A percentile compares a stretch with the other conserved stretches of the same genome.
Evolutionary conservation across 2,797 vertebrate species (phyloP).

Genomic region (Hemibagrus guttatus): DNA sequence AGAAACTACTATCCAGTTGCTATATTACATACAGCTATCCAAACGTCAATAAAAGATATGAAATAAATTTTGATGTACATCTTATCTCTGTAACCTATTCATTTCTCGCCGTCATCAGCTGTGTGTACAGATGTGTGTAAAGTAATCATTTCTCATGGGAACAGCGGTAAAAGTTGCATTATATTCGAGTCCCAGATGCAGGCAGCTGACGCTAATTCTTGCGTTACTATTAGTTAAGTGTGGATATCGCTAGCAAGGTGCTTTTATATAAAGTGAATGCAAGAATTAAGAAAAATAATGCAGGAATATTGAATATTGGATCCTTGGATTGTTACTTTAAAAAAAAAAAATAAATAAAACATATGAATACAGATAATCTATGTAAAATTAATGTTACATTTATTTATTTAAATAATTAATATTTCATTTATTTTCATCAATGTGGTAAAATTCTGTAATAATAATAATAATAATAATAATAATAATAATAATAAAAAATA

Average conservation of each 20-base stretch:
- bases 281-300: background rate
- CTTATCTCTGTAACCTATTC: background rate
- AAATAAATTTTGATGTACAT: background rate
- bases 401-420: no score
- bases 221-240: background rate
- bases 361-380: no score
- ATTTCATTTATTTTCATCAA: no score
- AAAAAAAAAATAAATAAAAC: no score
- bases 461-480: no score
- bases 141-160: background rate
- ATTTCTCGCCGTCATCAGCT: background rate
- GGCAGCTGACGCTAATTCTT: constrained; percentile 8
- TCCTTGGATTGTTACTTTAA: no score
- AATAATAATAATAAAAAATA: no score
- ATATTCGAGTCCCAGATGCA: constrained; percentile 7
- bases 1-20: background rate
- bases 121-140: constrained; percentile 5
- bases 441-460: no score
- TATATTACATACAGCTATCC: background rate
- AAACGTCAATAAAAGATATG: background rate
- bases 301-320: background rate
- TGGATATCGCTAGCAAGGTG: background rate
- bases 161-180: constrained; percentile 10
- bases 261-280: background rate
- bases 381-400: no score